phyloP scores from a whole-genome alignment of 2,888 invertebrate genomes.

The Antheraea assamensis region DNA sequence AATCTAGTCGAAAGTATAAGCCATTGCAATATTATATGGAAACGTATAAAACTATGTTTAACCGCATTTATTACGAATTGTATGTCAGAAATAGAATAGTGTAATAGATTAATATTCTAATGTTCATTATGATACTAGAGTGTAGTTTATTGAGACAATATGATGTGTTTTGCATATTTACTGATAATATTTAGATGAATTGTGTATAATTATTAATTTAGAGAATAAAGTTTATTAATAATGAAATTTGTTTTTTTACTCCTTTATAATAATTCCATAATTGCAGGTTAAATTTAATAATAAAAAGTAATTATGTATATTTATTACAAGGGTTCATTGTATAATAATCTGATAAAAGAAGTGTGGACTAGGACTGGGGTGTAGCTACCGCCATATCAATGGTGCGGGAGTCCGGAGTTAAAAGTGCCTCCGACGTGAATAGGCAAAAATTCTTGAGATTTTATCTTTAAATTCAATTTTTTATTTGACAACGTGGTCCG shows the following conservation, averaged over 20 bases:
- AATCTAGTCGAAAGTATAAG: constrained; percentile 80
- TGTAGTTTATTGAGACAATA: constrained; percentile 14
- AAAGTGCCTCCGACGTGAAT: too few species aligned
- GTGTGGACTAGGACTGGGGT: too few species aligned
- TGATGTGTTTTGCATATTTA: constrained; percentile 45
- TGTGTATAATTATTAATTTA: constrained; percentile 41
- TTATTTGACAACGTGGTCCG: too few species aligned
- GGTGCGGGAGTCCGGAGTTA: too few species aligned
- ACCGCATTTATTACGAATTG: constrained; percentile 52
- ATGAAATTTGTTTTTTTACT: neutral
- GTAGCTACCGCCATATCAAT: too few species aligned
- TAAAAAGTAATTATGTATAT: neutral
- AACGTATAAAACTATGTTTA: constrained; percentile 34
- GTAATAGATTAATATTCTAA: constrained; percentile 27
- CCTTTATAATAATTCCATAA: neutral
- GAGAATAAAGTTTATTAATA: neutral
- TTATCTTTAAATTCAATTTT: too few species aligned
- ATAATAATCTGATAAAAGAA: neutral
- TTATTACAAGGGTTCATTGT: neutral
- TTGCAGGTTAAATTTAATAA: neutral
- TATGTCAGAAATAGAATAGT: constrained; percentile 34
- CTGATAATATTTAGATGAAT: constrained; percentile 57
- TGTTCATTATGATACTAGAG: constrained; percentile 36
- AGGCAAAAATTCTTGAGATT: too few species aligned
- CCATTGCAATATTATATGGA: constrained; percentile 76